Evolutionary conservation across 23 tunicate species (phyloP).

Genomic region (Ascidia mentula): DNA sequence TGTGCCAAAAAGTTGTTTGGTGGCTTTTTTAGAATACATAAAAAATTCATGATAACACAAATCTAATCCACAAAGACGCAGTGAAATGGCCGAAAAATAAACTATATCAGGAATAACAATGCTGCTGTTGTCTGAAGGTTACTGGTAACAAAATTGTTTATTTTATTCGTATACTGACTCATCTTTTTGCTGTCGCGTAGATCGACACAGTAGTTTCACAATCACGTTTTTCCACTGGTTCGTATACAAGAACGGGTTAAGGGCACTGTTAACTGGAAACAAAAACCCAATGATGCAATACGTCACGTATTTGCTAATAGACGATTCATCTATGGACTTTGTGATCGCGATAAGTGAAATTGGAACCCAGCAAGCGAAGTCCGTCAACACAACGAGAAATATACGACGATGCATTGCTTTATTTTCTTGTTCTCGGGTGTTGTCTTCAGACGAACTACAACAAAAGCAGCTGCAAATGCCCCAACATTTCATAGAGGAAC

Average conservation of each 20-base stretch:
- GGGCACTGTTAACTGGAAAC: background rate
- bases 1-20: no score
- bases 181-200: no score
- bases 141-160: no score
- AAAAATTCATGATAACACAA: no score
- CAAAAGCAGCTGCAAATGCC: background rate
- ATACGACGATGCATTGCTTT: background rate
- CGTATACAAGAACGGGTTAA: background rate
- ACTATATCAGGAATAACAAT: no score
- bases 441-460: background rate
- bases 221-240: background rate
- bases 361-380: conserved; percentile 1
- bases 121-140: no score
- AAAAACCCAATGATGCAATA: background rate
- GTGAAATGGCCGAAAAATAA: no score
- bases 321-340: background rate
- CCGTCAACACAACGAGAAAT: background rate
- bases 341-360: background rate
- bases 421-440: background rate
- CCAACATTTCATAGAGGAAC: background rate
- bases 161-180: no score
- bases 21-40: no score
- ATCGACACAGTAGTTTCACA: no score
- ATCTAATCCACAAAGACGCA: no score
- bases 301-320: background rate